These are phyloP conservation scores for Ischnura elegans DNA, from an alignment of 2,888 invertebrate genomes.

Conservation along the genomic window DNA sequence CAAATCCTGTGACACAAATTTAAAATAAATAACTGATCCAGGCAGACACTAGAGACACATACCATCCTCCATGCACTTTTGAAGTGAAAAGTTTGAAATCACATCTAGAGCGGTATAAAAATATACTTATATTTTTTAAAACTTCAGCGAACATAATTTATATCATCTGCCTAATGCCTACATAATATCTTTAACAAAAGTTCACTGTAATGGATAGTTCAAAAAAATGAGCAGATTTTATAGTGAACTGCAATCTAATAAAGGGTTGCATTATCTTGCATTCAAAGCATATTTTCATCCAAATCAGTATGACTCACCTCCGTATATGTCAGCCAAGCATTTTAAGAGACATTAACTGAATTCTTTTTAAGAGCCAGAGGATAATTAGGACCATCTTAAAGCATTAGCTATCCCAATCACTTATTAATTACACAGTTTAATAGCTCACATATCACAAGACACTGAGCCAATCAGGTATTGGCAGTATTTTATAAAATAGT, in stretches of 20 bases:
- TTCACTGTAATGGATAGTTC: slow-evolving; percentile 13
- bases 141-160: slow-evolving; percentile 44
- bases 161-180: slow-evolving; percentile 39
- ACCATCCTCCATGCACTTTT: slow-evolving; percentile 47
- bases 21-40: slow-evolving; percentile 46
- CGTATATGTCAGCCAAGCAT: neutral
- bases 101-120: slow-evolving; percentile 37
- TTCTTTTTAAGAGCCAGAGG: neutral
- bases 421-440: neutral
- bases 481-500: too few species aligned
- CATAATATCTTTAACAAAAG: neutral
- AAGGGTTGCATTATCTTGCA: slow-evolving; percentile 53
- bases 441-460: neutral
- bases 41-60: slow-evolving; percentile 50
- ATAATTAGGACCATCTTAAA: neutral
- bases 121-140: neutral
- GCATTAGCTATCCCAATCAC: neutral
- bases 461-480: too few species aligned
- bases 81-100: slow-evolving; percentile 37
- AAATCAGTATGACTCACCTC: slow-evolving; percentile 43
- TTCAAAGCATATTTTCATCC: slow-evolving; percentile 51
- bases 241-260: slow-evolving; percentile 44
- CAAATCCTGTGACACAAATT: slow-evolving; percentile 42
- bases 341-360: neutral
- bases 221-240: slow-evolving; percentile 37